phyloP scores from a whole-genome alignment of 2,888 invertebrate genomes.

The Koerneria pararmatus region DNA sequence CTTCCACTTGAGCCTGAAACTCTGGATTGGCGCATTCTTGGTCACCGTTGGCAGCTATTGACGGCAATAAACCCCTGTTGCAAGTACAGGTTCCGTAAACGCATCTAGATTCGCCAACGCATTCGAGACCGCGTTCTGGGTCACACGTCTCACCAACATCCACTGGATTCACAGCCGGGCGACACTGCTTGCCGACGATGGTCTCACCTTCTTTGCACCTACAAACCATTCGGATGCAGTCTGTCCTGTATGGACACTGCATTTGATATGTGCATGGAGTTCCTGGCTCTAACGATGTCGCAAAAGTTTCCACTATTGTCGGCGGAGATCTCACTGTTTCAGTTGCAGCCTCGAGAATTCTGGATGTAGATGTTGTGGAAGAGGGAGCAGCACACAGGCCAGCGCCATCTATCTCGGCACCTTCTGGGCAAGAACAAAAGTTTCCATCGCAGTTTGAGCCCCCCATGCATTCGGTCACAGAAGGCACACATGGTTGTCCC shows the following conservation, averaged over 20 bases:
- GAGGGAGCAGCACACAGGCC: constrained; percentile 12
- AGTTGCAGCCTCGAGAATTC: not conserved
- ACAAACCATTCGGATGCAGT: constrained; percentile 54
- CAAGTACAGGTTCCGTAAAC: constrained; percentile 49
- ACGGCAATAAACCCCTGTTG: constrained; percentile 38
- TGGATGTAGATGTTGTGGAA: too few relatives aligned
- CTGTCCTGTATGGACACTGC: constrained; percentile 50
- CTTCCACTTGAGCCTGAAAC: too few relatives aligned
- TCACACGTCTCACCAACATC: constrained; percentile 48
- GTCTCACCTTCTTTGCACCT: constrained; percentile 53
- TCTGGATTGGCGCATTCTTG: constrained; percentile 43
- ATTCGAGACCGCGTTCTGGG: constrained; percentile 50
- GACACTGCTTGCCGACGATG: constrained; percentile 46
- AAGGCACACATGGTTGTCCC: constrained; percentile 41
- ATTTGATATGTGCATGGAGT: constrained; percentile 39
- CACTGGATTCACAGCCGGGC: constrained; percentile 45
- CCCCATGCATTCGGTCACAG: constrained; percentile 32
- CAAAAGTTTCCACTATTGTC: not conserved
- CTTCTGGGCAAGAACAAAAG: constrained; percentile 44
- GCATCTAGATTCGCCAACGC: constrained; percentile 46
- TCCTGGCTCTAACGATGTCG: constrained; percentile 32
- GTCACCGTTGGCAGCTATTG: too few relatives aligned
- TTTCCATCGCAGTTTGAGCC: constrained; percentile 34
- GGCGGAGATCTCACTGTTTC: constrained; percentile 10
- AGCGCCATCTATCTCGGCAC: constrained; percentile 13